Conservation (phyloP, 2,113 vertebrate genomes). For the Saguinus imperator region DNA sequence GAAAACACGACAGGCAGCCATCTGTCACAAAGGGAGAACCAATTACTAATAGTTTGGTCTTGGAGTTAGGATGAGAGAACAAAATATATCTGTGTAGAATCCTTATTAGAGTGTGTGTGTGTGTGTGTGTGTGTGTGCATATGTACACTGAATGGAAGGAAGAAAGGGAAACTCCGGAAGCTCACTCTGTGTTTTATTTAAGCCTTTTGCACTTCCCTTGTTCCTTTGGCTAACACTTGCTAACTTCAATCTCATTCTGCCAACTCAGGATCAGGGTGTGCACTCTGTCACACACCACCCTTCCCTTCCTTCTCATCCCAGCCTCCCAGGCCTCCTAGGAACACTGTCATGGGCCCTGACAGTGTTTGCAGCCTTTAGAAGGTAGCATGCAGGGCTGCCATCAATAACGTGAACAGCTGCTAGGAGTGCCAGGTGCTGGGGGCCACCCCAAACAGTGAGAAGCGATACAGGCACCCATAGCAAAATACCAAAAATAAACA, state of each 20-base stretch:
- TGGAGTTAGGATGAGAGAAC: background rate
- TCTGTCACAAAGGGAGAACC: constrained; percentile 29
- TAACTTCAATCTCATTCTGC: background rate
- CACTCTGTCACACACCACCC: background rate
- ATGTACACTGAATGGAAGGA: rapidly evolving
- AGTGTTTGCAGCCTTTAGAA: background rate
- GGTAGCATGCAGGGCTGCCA: background rate
- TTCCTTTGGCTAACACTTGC: background rate
- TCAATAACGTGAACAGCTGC: rapidly evolving
- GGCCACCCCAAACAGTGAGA: background rate
- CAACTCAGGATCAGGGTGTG: background rate
- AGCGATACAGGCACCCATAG: rapidly evolving
- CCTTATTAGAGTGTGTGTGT: background rate
- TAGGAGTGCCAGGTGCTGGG: too few species aligned
- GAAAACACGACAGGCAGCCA: constrained; percentile 68
- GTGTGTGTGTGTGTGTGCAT: rapidly evolving
- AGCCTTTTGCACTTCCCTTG: background rate
- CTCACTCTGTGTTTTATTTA: background rate
- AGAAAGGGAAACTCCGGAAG: background rate
- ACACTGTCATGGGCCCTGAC: background rate
- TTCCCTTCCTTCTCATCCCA: background rate
- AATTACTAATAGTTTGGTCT: background rate
- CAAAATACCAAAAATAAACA: background rate
- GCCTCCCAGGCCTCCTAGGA: background rate
- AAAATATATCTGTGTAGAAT: background rate